phyloP scores from a whole-genome alignment of 2,888 invertebrate genomes.

The Azorinus chamasolen region DNA sequence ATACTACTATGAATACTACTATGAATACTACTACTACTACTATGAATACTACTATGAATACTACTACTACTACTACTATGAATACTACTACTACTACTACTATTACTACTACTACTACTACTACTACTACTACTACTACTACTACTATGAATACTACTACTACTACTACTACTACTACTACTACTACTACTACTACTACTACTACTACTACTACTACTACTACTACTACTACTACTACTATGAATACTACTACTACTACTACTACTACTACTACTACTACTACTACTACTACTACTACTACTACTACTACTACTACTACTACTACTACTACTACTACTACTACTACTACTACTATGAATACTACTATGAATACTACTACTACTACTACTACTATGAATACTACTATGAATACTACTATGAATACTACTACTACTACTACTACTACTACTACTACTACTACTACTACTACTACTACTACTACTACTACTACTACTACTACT shows the following conservation, averaged over 20 bases:
- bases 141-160: no score
- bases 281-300: background rate
- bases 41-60: no score
- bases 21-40: no score
- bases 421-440: no score
- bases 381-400: no score
- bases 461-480: constrained; percentile 5
- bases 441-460: background rate
- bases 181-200: constrained; percentile 5
- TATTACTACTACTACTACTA: constrained; percentile 13
- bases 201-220: constrained; percentile 1
- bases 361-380: no score
- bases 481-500: constrained; percentile 14
- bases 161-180: constrained; percentile 11
- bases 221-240: constrained; percentile 1
- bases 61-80: no score
- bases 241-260: no score
- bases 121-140: constrained; percentile 12
- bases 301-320: constrained; percentile 1
- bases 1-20: no score
- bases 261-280: background rate
- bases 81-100: no score
- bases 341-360: no score
- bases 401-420: no score
- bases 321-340: constrained; percentile 1